Conservation (phyloP, 2,888 invertebrate species). For the Ypsolopha scabrella region DNA sequence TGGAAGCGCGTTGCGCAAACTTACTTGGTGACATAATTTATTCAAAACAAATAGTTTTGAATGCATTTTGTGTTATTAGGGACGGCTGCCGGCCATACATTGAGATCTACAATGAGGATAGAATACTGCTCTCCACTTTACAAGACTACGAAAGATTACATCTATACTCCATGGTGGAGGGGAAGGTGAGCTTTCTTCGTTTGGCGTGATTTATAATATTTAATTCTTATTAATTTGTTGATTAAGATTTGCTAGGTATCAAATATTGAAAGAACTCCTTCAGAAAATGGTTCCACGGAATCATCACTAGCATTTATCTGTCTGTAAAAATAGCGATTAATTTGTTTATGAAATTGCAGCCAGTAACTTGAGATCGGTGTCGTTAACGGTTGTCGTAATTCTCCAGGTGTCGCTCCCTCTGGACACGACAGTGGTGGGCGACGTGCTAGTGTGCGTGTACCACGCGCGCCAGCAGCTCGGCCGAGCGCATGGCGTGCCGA, state of each 20-base stretch:
- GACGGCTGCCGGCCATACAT: conserved; percentile 95
- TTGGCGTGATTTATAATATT: background rate
- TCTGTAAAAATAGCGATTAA: background rate
- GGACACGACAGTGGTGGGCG: conserved; percentile 85
- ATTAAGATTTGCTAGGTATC: background rate
- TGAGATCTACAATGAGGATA: conserved; percentile 91
- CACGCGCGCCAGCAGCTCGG: conserved; percentile 91
- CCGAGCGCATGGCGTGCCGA: conserved; percentile 84
- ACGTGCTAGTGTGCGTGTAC: conserved; percentile 83
- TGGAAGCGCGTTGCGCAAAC: no score
- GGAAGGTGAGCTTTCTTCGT: conserved; percentile 63
- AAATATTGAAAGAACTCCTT: background rate
- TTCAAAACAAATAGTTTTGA: no score
- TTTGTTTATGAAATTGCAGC: background rate
- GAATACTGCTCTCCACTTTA: conserved; percentile 82
- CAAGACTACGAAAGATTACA: conserved; percentile 93
- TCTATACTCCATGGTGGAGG: conserved; percentile 77
- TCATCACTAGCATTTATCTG: background rate
- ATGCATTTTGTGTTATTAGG: conserved; percentile 37
- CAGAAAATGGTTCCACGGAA: no score
- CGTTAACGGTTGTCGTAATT: conserved; percentile 15
- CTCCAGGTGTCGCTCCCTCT: conserved; percentile 71
- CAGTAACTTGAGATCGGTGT: no score
- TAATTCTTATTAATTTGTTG: background rate
- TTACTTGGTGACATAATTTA: no score